phyloP scores from a whole-genome alignment of 2,797 vertebrate species.

The Nannoperca australis region DNA sequence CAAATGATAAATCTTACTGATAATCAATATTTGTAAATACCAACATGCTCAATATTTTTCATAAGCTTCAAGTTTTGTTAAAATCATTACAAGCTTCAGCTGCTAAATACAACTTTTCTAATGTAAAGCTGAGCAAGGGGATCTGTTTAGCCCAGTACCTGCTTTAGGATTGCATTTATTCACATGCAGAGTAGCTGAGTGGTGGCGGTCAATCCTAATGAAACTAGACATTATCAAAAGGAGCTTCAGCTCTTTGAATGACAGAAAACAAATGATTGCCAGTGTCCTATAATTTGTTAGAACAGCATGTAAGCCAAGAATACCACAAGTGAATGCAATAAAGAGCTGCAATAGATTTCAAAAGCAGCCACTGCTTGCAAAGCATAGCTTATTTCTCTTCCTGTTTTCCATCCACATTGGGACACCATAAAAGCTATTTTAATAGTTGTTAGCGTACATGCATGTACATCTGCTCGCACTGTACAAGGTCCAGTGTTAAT shows the following conservation, averaged over 20 bases:
- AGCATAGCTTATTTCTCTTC: slow-evolving; percentile 24
- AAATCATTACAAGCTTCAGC: slow-evolving; percentile 17
- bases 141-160: background rate
- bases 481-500: slow-evolving; percentile 80
- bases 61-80: slow-evolving; percentile 13
- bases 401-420: slow-evolving; percentile 20
- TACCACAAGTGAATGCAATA: slow-evolving; percentile 2
- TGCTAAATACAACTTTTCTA: background rate
- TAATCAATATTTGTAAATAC: slow-evolving; percentile 58
- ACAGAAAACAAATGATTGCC: slow-evolving; percentile 19
- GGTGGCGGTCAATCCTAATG: slow-evolving; percentile 12
- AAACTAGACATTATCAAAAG: slow-evolving; percentile 20
- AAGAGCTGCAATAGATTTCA: slow-evolving; percentile 8
- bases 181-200: slow-evolving; percentile 31
- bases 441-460: slow-evolving; percentile 59
- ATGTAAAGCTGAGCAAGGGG: background rate
- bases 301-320: slow-evolving; percentile 15
- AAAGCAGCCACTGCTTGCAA: slow-evolving; percentile 4
- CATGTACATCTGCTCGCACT: slow-evolving; percentile 53
- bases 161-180: slow-evolving; percentile 3
- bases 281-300: background rate
- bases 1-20: slow-evolving; percentile 29
- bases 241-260: slow-evolving; percentile 16
- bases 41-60: slow-evolving; percentile 15
- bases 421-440: slow-evolving; percentile 57